Evolutionary conservation across 2,888 invertebrate genomes (phyloP).

Genomic region (Chrysolina haemoptera): DNA sequence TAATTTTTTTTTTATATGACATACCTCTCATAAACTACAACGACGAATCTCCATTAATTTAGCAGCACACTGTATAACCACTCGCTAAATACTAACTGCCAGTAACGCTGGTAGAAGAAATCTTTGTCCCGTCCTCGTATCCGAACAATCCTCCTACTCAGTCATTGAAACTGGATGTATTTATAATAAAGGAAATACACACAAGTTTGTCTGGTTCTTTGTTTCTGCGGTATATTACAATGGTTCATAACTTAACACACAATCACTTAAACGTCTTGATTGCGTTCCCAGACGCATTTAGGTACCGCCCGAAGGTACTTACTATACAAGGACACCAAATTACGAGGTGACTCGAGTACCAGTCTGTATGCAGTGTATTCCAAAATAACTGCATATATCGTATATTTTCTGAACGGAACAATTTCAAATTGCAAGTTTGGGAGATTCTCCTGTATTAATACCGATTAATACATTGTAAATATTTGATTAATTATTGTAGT

Average conservation of each 20-base stretch:
- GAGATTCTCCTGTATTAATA: too few species aligned
- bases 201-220: slow-evolving; percentile 31
- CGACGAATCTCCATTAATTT: too few species aligned
- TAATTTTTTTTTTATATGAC: too few species aligned
- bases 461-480: too few species aligned
- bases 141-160: background rate
- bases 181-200: slow-evolving; percentile 59
- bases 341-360: background rate
- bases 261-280: slow-evolving; percentile 25
- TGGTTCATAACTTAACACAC: slow-evolving; percentile 32
- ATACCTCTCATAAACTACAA: too few species aligned
- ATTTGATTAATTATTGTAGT: too few species aligned
- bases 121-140: background rate
- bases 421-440: background rate
- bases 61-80: too few species aligned
- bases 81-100: too few species aligned
- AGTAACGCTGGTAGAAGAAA: background rate
- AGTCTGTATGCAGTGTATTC: too few species aligned
- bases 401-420: background rate
- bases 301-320: slow-evolving; percentile 19
- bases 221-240: slow-evolving; percentile 29
- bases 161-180: slow-evolving; percentile 34
- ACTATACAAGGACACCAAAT: slow-evolving; percentile 23
- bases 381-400: too few species aligned
- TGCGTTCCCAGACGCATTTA: slow-evolving; percentile 29